phyloP scores from a whole-genome alignment of 2,113 vertebrate species.

The Hippopotamus amphibius region DNA sequence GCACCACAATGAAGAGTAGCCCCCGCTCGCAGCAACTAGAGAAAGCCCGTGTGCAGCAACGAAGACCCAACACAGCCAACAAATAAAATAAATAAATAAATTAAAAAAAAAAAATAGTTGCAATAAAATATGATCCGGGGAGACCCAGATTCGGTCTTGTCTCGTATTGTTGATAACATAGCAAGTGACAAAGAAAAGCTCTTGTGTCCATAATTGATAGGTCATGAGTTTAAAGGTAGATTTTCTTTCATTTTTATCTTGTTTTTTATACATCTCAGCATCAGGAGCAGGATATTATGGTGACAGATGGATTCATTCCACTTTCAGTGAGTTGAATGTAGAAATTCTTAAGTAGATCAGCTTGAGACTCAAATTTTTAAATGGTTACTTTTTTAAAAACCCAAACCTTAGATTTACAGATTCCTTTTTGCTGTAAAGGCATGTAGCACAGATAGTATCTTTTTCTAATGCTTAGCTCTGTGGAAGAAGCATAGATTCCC shows the following conservation, averaged over 20 bases:
- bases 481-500: background rate
- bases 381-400: background rate
- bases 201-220: constrained; percentile 11
- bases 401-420: background rate
- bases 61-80: too few species aligned
- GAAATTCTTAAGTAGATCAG: constrained; percentile 1
- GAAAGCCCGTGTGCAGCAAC: too few species aligned
- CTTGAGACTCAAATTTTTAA: constrained; percentile 29
- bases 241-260: constrained; percentile 25
- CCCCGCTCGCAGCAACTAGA: too few species aligned
- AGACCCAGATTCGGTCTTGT: background rate
- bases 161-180: constrained; percentile 30
- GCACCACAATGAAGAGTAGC: too few species aligned
- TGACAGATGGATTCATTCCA: background rate
- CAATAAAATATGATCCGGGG: constrained; percentile 61
- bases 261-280: constrained; percentile 49
- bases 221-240: constrained; percentile 59
- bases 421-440: background rate
- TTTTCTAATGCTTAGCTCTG: background rate
- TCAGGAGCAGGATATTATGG: background rate
- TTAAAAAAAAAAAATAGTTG: too few species aligned
- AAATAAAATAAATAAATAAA: too few species aligned
- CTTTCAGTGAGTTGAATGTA: background rate
- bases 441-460: background rate
- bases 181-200: constrained; percentile 42